phyloP scores from a whole-genome alignment of 2,113 vertebrate genomes.

The Urocitellus parryii region DNA sequence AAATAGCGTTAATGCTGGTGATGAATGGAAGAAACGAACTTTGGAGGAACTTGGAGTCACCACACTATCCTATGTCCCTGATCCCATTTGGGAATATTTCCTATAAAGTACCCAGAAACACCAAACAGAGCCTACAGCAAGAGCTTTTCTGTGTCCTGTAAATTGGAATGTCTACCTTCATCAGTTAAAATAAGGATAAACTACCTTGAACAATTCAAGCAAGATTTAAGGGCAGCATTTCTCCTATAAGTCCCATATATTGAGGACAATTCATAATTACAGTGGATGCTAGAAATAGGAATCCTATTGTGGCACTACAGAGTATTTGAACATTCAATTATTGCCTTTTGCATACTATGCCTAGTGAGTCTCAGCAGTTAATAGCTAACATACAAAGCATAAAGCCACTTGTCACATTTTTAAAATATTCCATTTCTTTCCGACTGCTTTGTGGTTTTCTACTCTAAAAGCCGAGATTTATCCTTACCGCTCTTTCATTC shows the following conservation, averaged over 20 bases:
- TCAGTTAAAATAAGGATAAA: slow-evolving; percentile 70
- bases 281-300: slow-evolving; percentile 82
- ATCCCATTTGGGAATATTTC: neutral
- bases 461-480: slow-evolving; percentile 63
- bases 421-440: slow-evolving; percentile 78
- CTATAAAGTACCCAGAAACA: neutral
- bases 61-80: neutral
- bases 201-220: slow-evolving; percentile 62
- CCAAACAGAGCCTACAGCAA: neutral
- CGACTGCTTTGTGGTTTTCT: slow-evolving; percentile 66
- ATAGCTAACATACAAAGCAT: slow-evolving; percentile 76
- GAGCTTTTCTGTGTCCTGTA: slow-evolving; percentile 42
- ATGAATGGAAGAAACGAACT: neutral
- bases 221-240: slow-evolving; percentile 78
- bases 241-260: slow-evolving; percentile 68
- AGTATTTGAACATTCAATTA: slow-evolving; percentile 77
- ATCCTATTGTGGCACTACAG: slow-evolving; percentile 67
- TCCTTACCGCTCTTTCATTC: slow-evolving; percentile 40
- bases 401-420: slow-evolving; percentile 75
- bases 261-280: slow-evolving; percentile 72
- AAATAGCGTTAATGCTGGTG: neutral
- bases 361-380: slow-evolving; percentile 78
- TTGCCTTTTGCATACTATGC: slow-evolving; percentile 76
- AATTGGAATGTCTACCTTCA: slow-evolving; percentile 45
- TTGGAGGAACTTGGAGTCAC: neutral